Evolutionary conservation across 2,797 vertebrate genomes (phyloP).

Genomic region (Varecia variegata): DNA sequence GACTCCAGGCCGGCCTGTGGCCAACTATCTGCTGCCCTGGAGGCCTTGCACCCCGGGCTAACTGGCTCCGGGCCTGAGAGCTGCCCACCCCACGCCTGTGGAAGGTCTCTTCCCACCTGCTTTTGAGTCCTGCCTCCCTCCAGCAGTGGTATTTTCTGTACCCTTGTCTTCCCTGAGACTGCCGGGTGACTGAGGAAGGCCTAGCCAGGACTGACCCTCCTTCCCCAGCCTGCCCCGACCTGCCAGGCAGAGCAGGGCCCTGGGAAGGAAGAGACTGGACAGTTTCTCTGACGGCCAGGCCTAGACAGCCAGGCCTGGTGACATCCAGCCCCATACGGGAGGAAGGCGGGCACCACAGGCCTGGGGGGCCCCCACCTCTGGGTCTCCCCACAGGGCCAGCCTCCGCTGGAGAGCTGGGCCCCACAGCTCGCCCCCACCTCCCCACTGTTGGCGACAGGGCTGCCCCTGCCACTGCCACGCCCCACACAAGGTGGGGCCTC

Average conservation of each 20-base stretch:
- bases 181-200: neutral
- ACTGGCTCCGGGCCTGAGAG: neutral
- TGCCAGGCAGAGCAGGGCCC: neutral
- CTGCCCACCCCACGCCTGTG: neutral
- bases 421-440: neutral
- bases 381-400: neutral
- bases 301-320: slow-evolving; percentile 55
- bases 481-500: neutral
- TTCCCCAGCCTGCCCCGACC: neutral
- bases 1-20: neutral
- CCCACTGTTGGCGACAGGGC: neutral
- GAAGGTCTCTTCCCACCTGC: neutral
- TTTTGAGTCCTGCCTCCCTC: slow-evolving; percentile 41
- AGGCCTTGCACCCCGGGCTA: neutral
- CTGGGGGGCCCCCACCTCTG: neutral
- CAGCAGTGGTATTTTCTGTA: neutral
- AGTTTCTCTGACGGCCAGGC: slow-evolving; percentile 69
- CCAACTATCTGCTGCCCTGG: neutral
- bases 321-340: neutral
- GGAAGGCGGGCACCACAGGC: neutral
- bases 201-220: neutral
- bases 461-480: neutral
- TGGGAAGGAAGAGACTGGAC: neutral
- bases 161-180: neutral
- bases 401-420: neutral